Conservation (phyloP, 2,113 vertebrate genomes). For the Xenopus tropicalis region DNA sequence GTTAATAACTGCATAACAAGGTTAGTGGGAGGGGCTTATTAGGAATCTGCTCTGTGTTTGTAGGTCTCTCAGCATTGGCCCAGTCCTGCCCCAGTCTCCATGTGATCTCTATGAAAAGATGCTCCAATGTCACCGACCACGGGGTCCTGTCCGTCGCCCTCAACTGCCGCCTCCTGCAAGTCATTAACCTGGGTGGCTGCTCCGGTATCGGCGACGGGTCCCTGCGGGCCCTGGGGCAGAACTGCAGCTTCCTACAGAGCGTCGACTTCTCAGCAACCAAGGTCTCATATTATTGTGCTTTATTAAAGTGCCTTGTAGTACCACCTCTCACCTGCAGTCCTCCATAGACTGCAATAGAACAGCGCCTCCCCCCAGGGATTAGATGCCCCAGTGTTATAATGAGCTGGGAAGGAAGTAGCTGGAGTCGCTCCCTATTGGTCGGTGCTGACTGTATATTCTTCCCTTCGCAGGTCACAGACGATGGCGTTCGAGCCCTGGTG, state of each 20-base stretch:
- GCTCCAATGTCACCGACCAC: conserved; percentile 66
- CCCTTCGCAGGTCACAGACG: conserved; percentile 73
- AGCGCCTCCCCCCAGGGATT: too few species aligned
- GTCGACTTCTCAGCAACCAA: conserved; percentile 72
- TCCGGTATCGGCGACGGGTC: conserved; percentile 64
- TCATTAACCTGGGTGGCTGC: conserved; percentile 69
- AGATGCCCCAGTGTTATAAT: too few species aligned
- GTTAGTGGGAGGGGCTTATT: too few species aligned
- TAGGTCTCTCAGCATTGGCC: conserved; percentile 69
- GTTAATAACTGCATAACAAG: too few species aligned
- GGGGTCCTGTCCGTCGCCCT: conserved; percentile 67
- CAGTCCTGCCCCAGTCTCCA: conserved; percentile 63
- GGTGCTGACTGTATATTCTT: conserved; percentile 12
- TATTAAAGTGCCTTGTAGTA: too few species aligned
- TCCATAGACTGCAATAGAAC: too few species aligned
- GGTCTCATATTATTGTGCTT: conserved; percentile 51
- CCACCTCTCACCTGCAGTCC: too few species aligned
- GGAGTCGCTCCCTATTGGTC: too few species aligned
- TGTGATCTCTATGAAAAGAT: conserved; percentile 66
- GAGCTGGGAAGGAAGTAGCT: too few species aligned
- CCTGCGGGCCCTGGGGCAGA: conserved; percentile 66
- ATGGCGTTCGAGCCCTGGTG: conserved; percentile 73
- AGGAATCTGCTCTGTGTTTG: conserved; percentile 13
- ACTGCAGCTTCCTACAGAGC: conserved; percentile 68
- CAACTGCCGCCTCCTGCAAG: conserved; percentile 65